Percentiles rank a stretch among this genome's conserved stretches.
These are phyloP conservation scores for Probaryconus sp. DNA, from an alignment of 1,140 invertebrate species.

Conservation along the genomic window DNA sequence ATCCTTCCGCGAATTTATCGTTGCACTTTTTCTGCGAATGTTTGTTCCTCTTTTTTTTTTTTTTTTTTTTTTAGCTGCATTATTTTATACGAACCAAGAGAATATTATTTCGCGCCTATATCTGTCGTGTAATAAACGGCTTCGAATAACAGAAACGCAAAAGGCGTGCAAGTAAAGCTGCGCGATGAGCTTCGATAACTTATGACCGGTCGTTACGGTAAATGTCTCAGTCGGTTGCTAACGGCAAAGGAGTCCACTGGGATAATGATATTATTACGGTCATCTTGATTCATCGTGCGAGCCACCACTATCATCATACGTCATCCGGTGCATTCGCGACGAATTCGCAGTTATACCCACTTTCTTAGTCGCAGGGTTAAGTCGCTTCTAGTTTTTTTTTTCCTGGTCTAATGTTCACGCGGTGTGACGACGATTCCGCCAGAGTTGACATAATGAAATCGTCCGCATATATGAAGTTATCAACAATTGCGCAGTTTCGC, in stretches of 20 bases:
- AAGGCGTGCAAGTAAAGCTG: conserved; percentile 53
- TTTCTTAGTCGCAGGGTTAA: not conserved
- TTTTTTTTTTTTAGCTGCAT: conserved; percentile 10
- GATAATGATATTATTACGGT: conserved; percentile 70
- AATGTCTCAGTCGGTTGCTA: conserved; percentile 66
- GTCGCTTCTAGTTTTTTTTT: conserved; percentile 10
- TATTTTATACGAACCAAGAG: conserved; percentile 28
- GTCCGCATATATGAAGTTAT: conserved; percentile 27
- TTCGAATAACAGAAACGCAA: conserved; percentile 50
- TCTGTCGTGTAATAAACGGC: conserved; percentile 47
- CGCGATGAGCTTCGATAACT: conserved; percentile 63
- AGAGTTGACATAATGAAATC: conserved; percentile 42
- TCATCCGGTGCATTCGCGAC: conserved; percentile 53
- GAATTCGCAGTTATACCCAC: conserved; percentile 30
- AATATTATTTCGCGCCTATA: no score
- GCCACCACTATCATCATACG: conserved; percentile 65
- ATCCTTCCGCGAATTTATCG: not conserved
- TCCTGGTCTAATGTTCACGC: not conserved
- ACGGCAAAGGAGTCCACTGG: conserved; percentile 53
- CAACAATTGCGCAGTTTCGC: no score
- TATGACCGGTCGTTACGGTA: conserved; percentile 64
- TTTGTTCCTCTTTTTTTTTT: not conserved
- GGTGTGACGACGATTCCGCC: conserved; percentile 35
- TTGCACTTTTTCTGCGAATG: not conserved
- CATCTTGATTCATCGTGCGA: conserved; percentile 62